Evolutionary conservation across 1,140 invertebrate genomes (phyloP).

Genomic region (Charaxes varanes): DNA sequence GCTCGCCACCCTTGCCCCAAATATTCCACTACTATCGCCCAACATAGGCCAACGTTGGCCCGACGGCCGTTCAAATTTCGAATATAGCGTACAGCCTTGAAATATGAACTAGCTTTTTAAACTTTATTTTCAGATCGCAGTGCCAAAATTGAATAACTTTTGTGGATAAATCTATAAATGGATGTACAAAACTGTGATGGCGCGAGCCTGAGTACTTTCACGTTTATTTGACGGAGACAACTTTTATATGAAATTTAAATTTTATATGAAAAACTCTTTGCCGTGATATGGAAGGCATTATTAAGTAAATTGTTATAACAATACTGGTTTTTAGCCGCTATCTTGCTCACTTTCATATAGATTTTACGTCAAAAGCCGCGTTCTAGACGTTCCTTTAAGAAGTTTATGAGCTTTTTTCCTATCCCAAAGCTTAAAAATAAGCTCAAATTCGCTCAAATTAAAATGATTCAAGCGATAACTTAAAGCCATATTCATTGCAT

Average conservation of each 20-base stretch:
- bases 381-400: too few relatives aligned
- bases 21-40: not conserved
- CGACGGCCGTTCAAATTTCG: not conserved
- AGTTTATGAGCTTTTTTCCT: too few relatives aligned
- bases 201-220: slow-evolving; percentile 6
- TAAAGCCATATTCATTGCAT: too few relatives aligned
- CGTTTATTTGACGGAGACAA: slow-evolving; percentile 10
- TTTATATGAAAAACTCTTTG: not conserved
- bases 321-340: too few relatives aligned
- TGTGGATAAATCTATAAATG: slow-evolving; percentile 14
- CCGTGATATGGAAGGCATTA: too few relatives aligned
- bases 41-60: slow-evolving; percentile 10
- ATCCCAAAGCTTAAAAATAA: too few relatives aligned
- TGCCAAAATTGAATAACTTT: slow-evolving; percentile 19
- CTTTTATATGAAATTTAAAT: slow-evolving; percentile 5
- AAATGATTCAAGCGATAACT: too few relatives aligned
- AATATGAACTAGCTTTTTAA: slow-evolving; percentile 11
- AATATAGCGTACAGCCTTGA: slow-evolving; percentile 9
- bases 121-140: slow-evolving; percentile 12
- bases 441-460: too few relatives aligned
- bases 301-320: too few relatives aligned
- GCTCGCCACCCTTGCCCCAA: slow-evolving; percentile 12
- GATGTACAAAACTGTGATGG: slow-evolving; percentile 8
- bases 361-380: too few relatives aligned
- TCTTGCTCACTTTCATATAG: too few relatives aligned